Evolutionary conservation across 92 coral and sea anemone genomes (phyloP).

Genomic region (Actinostola sp.): DNA sequence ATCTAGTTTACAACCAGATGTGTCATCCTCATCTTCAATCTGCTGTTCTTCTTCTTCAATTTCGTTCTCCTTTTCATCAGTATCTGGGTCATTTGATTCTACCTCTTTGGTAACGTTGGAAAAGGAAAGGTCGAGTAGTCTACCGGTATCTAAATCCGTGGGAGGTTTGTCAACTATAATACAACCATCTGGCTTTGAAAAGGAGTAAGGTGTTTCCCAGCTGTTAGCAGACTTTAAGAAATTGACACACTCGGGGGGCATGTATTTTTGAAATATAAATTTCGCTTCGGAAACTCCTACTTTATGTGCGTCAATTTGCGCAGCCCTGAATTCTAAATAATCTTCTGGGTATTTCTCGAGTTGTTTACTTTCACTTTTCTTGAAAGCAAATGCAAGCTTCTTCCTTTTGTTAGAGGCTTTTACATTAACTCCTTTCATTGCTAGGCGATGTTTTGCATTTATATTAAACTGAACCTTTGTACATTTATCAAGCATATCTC

Average conservation of each 20-base stretch:
- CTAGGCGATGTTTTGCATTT: slow-evolving; percentile 42
- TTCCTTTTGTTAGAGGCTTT: no score
- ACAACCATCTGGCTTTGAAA: slow-evolving; percentile 29
- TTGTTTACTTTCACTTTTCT: background rate
- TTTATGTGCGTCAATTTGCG: slow-evolving; percentile 42
- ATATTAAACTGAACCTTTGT: slow-evolving; percentile 53
- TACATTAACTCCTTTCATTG: no score
- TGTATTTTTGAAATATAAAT: slow-evolving; percentile 47
- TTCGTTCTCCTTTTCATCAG: slow-evolving; percentile 10
- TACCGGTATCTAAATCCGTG: slow-evolving; percentile 23
- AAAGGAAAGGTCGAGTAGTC: slow-evolving; percentile 8
- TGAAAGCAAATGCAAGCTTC: slow-evolving; percentile 25
- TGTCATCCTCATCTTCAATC: background rate
- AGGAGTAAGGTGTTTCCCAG: slow-evolving; percentile 48
- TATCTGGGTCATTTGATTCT: slow-evolving; percentile 1
- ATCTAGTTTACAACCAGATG: background rate
- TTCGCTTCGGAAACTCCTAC: slow-evolving; percentile 47
- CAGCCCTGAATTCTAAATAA: slow-evolving; percentile 33
- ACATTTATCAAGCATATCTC: slow-evolving; percentile 52
- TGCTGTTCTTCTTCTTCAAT: background rate
- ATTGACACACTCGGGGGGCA: slow-evolving; percentile 45
- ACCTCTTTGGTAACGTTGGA: background rate
- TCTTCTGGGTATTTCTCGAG: slow-evolving; percentile 23
- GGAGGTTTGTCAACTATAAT: slow-evolving; percentile 26
- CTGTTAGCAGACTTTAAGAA: slow-evolving; percentile 21